Percentiles rank a stretch among this genome's conserved stretches.
Conservation (phyloP, 2,888 invertebrate genomes). For the Tenthredo mesomela region DNA sequence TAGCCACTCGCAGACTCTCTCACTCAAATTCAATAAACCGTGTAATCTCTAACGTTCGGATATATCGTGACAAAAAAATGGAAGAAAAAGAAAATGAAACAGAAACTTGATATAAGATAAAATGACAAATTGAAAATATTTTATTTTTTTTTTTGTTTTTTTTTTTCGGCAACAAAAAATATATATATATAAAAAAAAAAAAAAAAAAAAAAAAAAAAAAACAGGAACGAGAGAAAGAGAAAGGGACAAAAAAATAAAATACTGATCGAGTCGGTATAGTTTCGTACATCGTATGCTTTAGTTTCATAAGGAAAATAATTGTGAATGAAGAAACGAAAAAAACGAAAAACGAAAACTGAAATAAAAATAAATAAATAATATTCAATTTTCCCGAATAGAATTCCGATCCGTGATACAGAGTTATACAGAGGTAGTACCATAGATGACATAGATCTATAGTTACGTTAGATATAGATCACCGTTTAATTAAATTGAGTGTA, state of each 20-base stretch:
- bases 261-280: background rate
- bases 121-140: background rate
- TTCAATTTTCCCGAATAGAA: background rate
- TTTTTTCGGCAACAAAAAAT: background rate
- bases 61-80: no score
- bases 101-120: background rate
- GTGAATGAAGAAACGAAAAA: background rate
- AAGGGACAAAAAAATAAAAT: background rate
- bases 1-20: conserved; percentile 56
- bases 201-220: no score
- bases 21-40: conserved; percentile 32
- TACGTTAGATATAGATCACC: conserved; percentile 7
- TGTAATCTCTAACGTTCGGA: background rate
- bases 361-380: background rate
- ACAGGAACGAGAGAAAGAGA: background rate
- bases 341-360: background rate
- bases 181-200: no score
- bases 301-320: background rate
- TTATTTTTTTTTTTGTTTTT: background rate
- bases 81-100: background rate
- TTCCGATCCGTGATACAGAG: background rate
- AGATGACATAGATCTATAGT: background rate
- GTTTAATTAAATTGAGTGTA: conserved; percentile 41
- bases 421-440: no score
- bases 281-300: background rate